Evolutionary conservation across 1,140 invertebrate species (phyloP).

Genomic region (Drosophila serrata): DNA sequence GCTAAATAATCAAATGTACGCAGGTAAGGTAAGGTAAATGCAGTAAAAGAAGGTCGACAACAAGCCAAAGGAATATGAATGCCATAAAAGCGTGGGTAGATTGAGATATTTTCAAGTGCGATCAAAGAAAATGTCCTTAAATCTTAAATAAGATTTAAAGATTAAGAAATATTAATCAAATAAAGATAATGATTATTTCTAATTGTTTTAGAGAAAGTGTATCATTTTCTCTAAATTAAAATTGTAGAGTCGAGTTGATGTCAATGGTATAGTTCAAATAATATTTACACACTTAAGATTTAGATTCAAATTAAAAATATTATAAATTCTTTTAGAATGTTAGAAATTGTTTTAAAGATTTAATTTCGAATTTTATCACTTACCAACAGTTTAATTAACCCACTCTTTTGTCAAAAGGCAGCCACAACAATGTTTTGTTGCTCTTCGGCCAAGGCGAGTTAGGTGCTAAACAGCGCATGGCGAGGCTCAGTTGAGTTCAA

Average conservation of each 20-base stretch:
- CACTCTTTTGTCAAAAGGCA: conserved; percentile 16
- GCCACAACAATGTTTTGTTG: conserved; percentile 58
- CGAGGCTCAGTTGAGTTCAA: conserved; percentile 39
- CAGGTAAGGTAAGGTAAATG: conserved; percentile 45
- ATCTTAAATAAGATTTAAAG: neutral
- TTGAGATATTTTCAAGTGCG: neutral
- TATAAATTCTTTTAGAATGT: neutral
- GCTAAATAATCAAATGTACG: conserved; percentile 80
- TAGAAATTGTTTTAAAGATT: accelerated
- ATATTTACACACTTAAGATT: neutral
- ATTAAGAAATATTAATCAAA: neutral
- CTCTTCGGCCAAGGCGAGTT: conserved; percentile 67
- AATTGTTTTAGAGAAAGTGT: neutral
- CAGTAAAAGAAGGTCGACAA: conserved; percentile 41
- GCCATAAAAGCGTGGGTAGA: conserved; percentile 6
- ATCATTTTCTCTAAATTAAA: neutral
- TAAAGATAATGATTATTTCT: neutral
- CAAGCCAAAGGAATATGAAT: conserved; percentile 37
- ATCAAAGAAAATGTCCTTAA: neutral
- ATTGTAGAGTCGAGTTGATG: no score
- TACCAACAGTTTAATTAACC: conserved; percentile 19
- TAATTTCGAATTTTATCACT: neutral
- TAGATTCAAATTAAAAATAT: neutral
- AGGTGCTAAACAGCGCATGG: conserved; percentile 82
- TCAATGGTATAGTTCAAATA: neutral